Evolutionary conservation across 2,113 vertebrate species (phyloP).

Genomic region (Excalfactoria chinensis): DNA sequence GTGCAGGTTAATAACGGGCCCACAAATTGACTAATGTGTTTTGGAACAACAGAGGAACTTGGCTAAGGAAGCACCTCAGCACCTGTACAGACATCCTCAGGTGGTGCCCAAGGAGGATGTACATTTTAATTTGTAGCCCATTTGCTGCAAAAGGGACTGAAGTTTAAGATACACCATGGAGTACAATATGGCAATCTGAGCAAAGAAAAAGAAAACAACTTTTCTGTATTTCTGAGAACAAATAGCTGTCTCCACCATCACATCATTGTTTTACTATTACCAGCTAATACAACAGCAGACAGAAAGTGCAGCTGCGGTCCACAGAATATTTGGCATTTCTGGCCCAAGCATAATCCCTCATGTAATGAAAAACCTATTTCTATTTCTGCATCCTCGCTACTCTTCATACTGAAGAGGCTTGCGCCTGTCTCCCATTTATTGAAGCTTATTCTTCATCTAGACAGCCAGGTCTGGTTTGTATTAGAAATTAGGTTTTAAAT

Average conservation of each 20-base stretch:
- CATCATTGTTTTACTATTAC: conserved; percentile 85
- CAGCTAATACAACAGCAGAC: conserved; percentile 81
- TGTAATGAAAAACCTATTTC: conserved; percentile 86
- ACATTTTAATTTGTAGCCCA: conserved; percentile 60
- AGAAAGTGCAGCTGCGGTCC: conserved; percentile 81
- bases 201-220: conserved; percentile 65
- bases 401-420: conserved; percentile 81
- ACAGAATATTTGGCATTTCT: conserved; percentile 75
- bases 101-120: conserved; percentile 43
- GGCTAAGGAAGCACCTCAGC: neutral
- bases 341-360: conserved; percentile 80
- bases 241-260: conserved; percentile 56
- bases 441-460: conserved; percentile 85
- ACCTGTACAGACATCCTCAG: conserved; percentile 20
- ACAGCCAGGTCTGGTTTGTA: conserved; percentile 80
- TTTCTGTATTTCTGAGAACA: conserved; percentile 72
- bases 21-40: neutral
- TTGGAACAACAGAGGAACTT: neutral
- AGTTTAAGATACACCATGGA: conserved; percentile 50
- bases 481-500: conserved; percentile 85
- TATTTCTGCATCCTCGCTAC: conserved; percentile 81
- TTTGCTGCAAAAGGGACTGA: conserved; percentile 56
- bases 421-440: conserved; percentile 83
- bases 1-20: neutral
- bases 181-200: conserved; percentile 63